Conservation (phyloP, 1,140 invertebrate genomes). For the Drosophila setifemur region DNA sequence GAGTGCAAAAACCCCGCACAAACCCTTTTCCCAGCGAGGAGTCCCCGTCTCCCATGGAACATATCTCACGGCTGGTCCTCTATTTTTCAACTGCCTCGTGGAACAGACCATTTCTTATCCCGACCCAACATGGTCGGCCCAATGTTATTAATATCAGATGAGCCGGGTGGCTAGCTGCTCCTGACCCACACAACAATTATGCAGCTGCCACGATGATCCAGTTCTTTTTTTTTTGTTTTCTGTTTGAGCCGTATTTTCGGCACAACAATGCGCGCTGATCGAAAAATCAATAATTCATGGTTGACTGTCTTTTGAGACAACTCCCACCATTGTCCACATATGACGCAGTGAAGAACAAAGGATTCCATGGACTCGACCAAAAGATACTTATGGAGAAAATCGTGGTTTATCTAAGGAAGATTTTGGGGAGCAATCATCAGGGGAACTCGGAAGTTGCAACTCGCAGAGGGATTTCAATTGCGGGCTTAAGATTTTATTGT, state of each 20-base stretch:
- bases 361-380: not conserved
- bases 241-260: conserved; percentile 18
- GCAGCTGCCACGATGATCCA: conserved; percentile 22
- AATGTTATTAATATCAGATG: conserved; percentile 69
- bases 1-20: conserved; percentile 10
- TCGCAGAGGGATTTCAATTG: too few relatives aligned
- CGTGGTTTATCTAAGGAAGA: too few relatives aligned
- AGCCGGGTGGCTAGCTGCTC: conserved; percentile 17
- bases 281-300: conserved; percentile 79
- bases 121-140: not conserved
- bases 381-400: too few relatives aligned
- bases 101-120: conserved; percentile 19
- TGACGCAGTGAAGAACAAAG: conserved; percentile 1
- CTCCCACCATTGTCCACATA: conserved; percentile 42
- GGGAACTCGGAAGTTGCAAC: too few relatives aligned
- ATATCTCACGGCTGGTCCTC: not conserved
- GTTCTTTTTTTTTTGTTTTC: conserved; percentile 5
- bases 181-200: conserved; percentile 51
- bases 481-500: too few relatives aligned
- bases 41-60: not conserved
- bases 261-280: conserved; percentile 52
- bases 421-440: too few relatives aligned
- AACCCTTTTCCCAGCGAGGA: not conserved
- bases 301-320: conserved; percentile 23
- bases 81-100: conserved; percentile 20